Percentiles rank a stretch among this genome's conserved stretches.
These are phyloP conservation scores for Acromyrmex echinatior DNA, from an alignment of 1,140 invertebrate species.

Conservation along the genomic window DNA sequence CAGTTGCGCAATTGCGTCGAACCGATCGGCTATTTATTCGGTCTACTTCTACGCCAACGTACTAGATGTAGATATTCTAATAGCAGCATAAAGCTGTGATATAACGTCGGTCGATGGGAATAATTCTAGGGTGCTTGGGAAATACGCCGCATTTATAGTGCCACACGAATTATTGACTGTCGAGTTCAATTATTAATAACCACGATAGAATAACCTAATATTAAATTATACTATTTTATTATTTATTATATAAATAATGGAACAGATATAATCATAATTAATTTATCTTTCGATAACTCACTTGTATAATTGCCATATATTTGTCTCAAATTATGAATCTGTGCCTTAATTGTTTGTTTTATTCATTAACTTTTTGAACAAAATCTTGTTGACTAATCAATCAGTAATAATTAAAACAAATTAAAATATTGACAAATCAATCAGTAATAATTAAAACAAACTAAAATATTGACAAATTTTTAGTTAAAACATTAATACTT, in stretches of 20 bases:
- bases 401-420: not conserved
- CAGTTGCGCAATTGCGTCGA: not conserved
- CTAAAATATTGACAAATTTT: not conserved
- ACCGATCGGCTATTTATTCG: conserved; percentile 42
- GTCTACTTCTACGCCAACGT: conserved; percentile 41
- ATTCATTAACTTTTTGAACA: not conserved
- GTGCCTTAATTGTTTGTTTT: not conserved
- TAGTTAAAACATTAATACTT: not conserved
- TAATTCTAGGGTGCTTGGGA: conserved; percentile 24
- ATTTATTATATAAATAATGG: not conserved
- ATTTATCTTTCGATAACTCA: not conserved
- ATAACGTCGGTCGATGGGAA: conserved; percentile 45
- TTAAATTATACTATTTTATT: not conserved
- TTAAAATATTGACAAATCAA: not conserved
- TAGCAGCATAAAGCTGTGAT: conserved; percentile 31
- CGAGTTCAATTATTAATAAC: conserved; percentile 37
- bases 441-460: not conserved
- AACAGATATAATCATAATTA: not conserved
- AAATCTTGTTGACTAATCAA: not conserved
- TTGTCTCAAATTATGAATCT: not conserved
- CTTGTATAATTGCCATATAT: not conserved
- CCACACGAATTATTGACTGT: conserved; percentile 40
- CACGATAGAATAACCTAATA: conserved; percentile 25
- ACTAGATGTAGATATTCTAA: conserved; percentile 57
- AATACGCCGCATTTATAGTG: conserved; percentile 20